Evolutionary conservation across 2,113 vertebrate species (phyloP), one percentile per base, ranked within the genome.

Genomic region (Nothobranchius kuhntae): DNA sequence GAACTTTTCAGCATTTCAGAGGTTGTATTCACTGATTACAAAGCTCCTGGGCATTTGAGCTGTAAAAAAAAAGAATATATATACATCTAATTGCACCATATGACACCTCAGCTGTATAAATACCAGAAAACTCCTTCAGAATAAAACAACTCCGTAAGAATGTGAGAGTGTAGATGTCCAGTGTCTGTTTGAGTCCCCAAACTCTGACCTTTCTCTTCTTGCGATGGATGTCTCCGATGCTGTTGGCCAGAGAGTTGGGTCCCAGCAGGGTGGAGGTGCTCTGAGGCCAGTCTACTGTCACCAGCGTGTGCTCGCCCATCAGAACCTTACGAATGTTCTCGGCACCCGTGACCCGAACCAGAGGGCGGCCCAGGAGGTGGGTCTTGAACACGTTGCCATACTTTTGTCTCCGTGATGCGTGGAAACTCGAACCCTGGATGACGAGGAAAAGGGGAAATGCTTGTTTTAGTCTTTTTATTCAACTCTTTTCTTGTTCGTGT

Each of bases 361-460:
- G 91, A 0, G 96, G 96, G 11, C 96, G 94, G 6, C 97, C 97
- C 75, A 99, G 89, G 73, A 98, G 92, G 76, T 99, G 97, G 5
- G 97, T 99, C 93, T 99, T 99, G 85, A 98, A 98, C 26, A 98
- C 97, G 62, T 96, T 96, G 21, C 97, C 97, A 58, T 97, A 98
- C 60, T 95, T 95, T 89, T 96, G 93, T 57, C 94, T 75, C 60
- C 92, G 86, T 0, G 93, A 95, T 0, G 93, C 91, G 4, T 96
- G 93, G 86, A 95, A 94, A 57, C 90, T 88, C 0, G 95, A 95
- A 3, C 95, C 95, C 95, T 95, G 58, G 6, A 53, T 1, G 30
- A 56, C 36, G 2, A 11, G n/a, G 44, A 1, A 21, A 11, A 65
- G n/a, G 52, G 17, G 15, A 50, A 6, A 30, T 4, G 30, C 30